Evolutionary conservation across 1,140 invertebrate genomes (phyloP).

Genomic region (Glossosoma conforme): DNA sequence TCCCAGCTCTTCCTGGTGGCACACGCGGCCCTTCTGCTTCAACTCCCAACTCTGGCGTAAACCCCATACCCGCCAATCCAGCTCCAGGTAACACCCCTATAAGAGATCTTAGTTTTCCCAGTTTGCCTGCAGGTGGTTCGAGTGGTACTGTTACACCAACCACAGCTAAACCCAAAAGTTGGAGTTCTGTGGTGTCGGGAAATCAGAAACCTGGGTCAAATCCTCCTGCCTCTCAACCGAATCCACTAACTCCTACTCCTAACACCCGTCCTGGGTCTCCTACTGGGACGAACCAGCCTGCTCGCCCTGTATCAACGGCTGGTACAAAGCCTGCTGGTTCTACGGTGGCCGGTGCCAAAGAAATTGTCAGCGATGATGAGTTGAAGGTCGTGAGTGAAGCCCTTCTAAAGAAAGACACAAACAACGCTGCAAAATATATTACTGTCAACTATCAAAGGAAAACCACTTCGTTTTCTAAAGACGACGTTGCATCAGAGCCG

Average conservation of each 20-base stretch:
- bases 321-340: constrained; percentile 29
- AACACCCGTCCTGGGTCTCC: background rate
- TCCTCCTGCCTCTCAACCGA: constrained; percentile 22
- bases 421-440: constrained; percentile 62
- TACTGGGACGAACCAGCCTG: constrained; percentile 1
- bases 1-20: too few species aligned
- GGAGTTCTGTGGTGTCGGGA: constrained; percentile 21
- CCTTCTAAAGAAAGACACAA: constrained; percentile 64
- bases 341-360: constrained; percentile 34
- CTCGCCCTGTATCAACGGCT: background rate
- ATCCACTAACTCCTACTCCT: constrained; percentile 1
- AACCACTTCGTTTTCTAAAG: constrained; percentile 58
- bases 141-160: constrained; percentile 1
- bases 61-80: too few species aligned
- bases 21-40: too few species aligned
- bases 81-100: too few species aligned
- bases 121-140: constrained; percentile 1
- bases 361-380: constrained; percentile 53
- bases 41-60: too few species aligned
- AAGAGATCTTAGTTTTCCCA: constrained; percentile 14
- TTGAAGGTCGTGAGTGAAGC: constrained; percentile 63
- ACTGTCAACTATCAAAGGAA: constrained; percentile 67
- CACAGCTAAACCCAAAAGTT: constrained; percentile 16
- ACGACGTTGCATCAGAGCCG: constrained; percentile 69
- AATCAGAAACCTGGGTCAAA: constrained; percentile 12